phyloP scores from a whole-genome alignment of 2,113 vertebrate genomes.

The Meleagris gallopavo region DNA sequence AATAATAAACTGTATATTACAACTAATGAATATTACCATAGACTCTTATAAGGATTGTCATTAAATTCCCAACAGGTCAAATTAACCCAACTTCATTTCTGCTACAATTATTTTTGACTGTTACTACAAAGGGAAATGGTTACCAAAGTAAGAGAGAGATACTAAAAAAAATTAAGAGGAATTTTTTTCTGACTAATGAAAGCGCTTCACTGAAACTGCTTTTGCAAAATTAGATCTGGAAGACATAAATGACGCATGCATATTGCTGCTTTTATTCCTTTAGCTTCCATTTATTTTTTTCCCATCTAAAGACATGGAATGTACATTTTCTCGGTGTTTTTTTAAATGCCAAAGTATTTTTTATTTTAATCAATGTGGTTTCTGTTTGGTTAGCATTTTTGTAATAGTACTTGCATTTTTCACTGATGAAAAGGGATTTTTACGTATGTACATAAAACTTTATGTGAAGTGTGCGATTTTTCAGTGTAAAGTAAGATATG shows the following conservation, averaged over 20 bases:
- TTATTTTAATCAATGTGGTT: not conserved
- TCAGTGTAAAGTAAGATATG: not conserved
- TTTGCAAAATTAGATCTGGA: not conserved
- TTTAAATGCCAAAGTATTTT: not conserved
- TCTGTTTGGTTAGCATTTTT: not conserved
- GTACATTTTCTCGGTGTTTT: not conserved
- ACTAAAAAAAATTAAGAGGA: not conserved
- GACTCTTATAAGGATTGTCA: not conserved
- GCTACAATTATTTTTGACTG: not conserved
- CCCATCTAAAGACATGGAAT: not conserved
- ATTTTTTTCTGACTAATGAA: fast-evolving
- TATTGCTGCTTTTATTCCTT: not conserved
- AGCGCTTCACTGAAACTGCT: not conserved
- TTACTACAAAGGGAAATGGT: not conserved
- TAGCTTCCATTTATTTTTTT: not conserved
- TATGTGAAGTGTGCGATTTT: not conserved
- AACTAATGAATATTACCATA: not conserved
- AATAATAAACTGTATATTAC: not conserved
- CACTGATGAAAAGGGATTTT: not conserved
- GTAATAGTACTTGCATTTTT: not conserved
- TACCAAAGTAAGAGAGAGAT: not conserved
- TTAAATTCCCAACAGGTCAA: not conserved
- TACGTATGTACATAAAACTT: not conserved
- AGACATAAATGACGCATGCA: not conserved
- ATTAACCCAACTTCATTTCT: not conserved